Percentiles rank a stretch among this genome's conserved stretches.
Conservation (phyloP, 2,888 invertebrate genomes). For the Achlya flavicornis region DNA sequence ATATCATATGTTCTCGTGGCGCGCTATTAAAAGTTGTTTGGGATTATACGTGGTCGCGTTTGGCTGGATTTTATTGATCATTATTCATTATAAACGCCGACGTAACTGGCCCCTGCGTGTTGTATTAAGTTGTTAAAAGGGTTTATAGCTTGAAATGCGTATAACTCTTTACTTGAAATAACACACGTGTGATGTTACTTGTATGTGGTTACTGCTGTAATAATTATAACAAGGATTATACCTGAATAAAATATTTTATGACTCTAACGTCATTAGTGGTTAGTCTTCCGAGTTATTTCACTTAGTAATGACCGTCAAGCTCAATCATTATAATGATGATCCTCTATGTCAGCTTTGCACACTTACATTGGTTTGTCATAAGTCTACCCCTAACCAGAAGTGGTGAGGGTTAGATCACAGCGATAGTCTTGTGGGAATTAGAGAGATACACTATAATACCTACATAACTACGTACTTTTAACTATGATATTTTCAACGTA, state of each 20-base stretch:
- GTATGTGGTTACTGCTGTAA: slow-evolving; percentile 3
- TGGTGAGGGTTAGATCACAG: background rate
- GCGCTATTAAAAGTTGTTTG: slow-evolving; percentile 47
- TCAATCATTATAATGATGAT: background rate
- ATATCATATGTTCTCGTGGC: slow-evolving; percentile 43
- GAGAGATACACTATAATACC: no score
- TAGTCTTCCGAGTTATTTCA: background rate
- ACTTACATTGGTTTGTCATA: background rate
- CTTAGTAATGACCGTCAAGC: background rate
- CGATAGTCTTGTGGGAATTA: background rate
- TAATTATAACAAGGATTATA: background rate
- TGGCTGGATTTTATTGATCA: slow-evolving; percentile 71
- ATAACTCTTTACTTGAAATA: slow-evolving; percentile 1
- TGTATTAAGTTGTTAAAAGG: slow-evolving; percentile 69
- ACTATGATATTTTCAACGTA: background rate
- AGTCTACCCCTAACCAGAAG: background rate
- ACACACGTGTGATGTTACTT: background rate
- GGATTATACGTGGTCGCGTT: slow-evolving; percentile 57
- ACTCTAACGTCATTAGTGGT: background rate
- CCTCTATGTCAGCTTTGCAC: no score
- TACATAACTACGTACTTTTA: background rate
- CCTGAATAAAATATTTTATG: background rate
- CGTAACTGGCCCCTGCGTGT: slow-evolving; percentile 60
- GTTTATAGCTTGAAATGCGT: slow-evolving; percentile 51
- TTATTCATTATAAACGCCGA: slow-evolving; percentile 72